Conservation (phyloP, 30 jellyfish, hydroid and myxozoan species). For the Aurelia coerulea region DNA sequence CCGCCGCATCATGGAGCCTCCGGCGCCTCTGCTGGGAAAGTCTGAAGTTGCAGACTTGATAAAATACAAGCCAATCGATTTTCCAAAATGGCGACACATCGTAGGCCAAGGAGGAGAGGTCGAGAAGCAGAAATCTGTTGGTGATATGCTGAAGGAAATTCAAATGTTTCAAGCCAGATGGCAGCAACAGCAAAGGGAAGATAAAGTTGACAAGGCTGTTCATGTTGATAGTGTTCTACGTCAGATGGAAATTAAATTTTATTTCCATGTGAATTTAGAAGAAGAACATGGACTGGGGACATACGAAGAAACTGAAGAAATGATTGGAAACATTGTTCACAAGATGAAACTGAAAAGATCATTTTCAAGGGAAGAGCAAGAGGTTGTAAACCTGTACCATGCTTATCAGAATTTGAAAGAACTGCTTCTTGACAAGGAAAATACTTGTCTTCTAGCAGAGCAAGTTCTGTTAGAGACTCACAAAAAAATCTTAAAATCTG, state of each 20-base stretch:
- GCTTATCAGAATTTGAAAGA: constrained; percentile 13
- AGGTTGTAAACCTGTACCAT: neutral
- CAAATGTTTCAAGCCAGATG: neutral
- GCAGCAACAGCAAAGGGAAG: neutral
- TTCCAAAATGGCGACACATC: too few species aligned
- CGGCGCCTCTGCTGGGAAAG: too few species aligned
- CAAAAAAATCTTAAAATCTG: neutral
- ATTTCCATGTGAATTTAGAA: constrained; percentile 14
- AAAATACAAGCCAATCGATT: too few species aligned
- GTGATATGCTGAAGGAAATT: constrained; percentile 8
- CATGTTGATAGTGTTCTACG: too few species aligned
- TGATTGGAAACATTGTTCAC: neutral
- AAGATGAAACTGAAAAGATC: neutral
- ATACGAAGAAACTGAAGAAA: neutral
- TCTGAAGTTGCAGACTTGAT: too few species aligned
- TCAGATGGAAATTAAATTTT: constrained; percentile 1
- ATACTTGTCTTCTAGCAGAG: neutral
- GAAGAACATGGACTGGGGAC: constrained; percentile 40
- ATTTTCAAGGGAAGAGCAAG: constrained; percentile 16
- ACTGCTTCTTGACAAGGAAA: neutral
- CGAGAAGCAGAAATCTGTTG: neutral
- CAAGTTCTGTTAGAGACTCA: constrained; percentile 8
- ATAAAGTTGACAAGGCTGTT: neutral
- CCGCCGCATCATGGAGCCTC: too few species aligned
- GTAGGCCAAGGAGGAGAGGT: too few species aligned